A percentile compares a stretch with the other conserved stretches of the same genome.
Conservation (phyloP, 1,140 invertebrate genomes). For the Homalodisca vitripennis region DNA sequence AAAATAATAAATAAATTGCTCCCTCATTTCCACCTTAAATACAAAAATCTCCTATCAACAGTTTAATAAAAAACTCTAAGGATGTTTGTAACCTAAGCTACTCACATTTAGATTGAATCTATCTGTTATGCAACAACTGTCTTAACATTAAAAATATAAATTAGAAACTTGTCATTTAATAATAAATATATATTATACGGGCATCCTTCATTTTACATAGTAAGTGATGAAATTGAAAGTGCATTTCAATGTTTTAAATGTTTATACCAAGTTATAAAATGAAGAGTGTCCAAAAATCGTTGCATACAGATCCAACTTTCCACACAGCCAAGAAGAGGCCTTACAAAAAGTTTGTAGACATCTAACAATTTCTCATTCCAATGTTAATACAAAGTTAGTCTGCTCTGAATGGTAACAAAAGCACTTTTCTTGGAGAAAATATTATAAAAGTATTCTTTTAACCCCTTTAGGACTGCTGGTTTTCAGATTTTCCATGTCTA, state of each 20-base stretch:
- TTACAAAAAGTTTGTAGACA: no score
- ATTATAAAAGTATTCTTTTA: no score
- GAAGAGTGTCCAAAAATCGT: slow-evolving; percentile 23
- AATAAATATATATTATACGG: background rate
- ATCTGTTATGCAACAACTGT: slow-evolving; percentile 16
- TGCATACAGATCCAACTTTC: slow-evolving; percentile 9
- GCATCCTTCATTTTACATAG: slow-evolving; percentile 8
- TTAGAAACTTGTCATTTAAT: background rate
- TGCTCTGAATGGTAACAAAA: no score
- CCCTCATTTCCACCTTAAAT: slow-evolving; percentile 23
- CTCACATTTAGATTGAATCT: slow-evolving; percentile 23
- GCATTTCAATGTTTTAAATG: background rate
- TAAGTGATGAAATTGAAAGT: background rate
- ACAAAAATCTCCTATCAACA: slow-evolving; percentile 21
- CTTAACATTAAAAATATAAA: slow-evolving; percentile 16
- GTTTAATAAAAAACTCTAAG: slow-evolving; percentile 21
- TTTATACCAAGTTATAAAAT: slow-evolving; percentile 1
- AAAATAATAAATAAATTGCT: slow-evolving; percentile 26
- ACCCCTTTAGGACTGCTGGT: no score
- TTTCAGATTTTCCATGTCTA: no score
- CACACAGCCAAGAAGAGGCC: no score
- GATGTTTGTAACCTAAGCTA: slow-evolving; percentile 22
- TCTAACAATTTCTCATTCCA: no score
- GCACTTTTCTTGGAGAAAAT: no score
- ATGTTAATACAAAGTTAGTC: background rate